Percentiles rank a stretch among this genome's conserved stretches.
Evolutionary conservation across 1,140 invertebrate genomes (phyloP).

Genomic region (Drosophila ambigua): DNA sequence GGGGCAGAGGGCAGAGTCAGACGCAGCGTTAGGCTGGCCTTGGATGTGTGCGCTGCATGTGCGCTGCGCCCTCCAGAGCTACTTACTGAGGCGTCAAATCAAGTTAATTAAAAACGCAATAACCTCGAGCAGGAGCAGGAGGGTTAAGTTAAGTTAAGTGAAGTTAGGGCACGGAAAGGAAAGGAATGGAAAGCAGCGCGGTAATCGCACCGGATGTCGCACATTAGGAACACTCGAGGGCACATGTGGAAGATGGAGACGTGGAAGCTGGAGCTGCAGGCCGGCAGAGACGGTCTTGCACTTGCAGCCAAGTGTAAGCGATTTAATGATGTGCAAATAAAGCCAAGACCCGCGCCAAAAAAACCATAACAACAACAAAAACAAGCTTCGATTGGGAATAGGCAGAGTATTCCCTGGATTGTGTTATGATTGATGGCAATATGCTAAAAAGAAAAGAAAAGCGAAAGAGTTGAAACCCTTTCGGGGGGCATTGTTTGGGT

Average conservation of each 20-base stretch:
- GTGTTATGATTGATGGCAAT: slow-evolving; percentile 75
- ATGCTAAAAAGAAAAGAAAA: slow-evolving; percentile 29
- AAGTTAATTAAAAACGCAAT: slow-evolving; percentile 79
- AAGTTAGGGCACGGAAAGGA: no score
- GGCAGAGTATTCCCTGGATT: not conserved
- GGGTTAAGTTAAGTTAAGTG: no score
- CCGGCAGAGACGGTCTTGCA: slow-evolving; percentile 35
- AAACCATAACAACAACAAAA: slow-evolving; percentile 38
- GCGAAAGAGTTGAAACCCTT: slow-evolving; percentile 46
- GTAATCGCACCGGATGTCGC: slow-evolving; percentile 75
- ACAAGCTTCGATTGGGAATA: no score
- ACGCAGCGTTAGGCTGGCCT: not conserved
- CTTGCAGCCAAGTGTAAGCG: slow-evolving; percentile 75
- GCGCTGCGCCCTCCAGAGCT: slow-evolving; percentile 17
- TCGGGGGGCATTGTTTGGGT: slow-evolving; percentile 50
- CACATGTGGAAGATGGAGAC: slow-evolving; percentile 59
- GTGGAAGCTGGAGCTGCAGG: not conserved
- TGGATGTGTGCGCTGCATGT: no score
- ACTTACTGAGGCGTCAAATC: slow-evolving; percentile 82
- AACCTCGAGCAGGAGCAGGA: slow-evolving; percentile 8
- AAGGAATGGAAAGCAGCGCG: slow-evolving; percentile 7
- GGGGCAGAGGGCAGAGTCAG: slow-evolving; percentile 3
- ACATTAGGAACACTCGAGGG: slow-evolving; percentile 79
- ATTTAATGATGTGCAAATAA: slow-evolving; percentile 73
- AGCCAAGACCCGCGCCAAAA: slow-evolving; percentile 76